These are phyloP conservation scores for Epizoanthus stellaris DNA, from an alignment of 92 coral and sea anemone species.

Conservation along the genomic window DNA sequence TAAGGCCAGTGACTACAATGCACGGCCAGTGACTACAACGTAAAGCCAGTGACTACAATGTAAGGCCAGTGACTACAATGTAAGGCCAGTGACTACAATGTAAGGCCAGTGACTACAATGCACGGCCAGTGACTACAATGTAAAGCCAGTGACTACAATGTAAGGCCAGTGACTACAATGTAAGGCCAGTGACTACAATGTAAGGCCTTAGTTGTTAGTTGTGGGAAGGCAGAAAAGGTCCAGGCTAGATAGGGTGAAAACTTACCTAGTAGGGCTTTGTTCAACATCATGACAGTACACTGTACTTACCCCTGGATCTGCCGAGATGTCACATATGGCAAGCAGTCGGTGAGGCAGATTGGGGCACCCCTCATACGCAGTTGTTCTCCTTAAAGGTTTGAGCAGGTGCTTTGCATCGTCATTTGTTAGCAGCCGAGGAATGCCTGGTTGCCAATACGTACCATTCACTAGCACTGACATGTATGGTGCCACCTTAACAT, in stretches of 20 bases:
- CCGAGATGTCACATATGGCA: conserved; percentile 96
- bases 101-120: no score
- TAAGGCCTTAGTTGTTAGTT: no score
- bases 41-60: no score
- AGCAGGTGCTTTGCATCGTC: conserved; percentile 90
- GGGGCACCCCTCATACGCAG: conserved; percentile 97
- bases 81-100: no score
- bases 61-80: no score
- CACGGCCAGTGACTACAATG: no score
- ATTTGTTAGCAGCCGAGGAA: conserved; percentile 89
- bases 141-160: no score
- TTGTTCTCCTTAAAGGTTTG: conserved; percentile 76
- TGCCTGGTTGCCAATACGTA: conserved; percentile 94
- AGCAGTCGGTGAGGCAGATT: conserved; percentile 88
- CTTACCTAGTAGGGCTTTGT: not conserved
- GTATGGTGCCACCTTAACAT: conserved; percentile 89
- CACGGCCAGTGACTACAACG: no score
- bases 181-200: no score
- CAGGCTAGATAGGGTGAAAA: no score
- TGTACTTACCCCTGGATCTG: conserved; percentile 79
- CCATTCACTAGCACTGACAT: conserved; percentile 97
- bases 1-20: no score
- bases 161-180: no score
- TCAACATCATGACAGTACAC: not conserved
- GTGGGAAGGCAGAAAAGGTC: not conserved